These are phyloP conservation scores for Scaptomyza graminum DNA, from an alignment of 1,140 invertebrate species.

Conservation along the genomic window DNA sequence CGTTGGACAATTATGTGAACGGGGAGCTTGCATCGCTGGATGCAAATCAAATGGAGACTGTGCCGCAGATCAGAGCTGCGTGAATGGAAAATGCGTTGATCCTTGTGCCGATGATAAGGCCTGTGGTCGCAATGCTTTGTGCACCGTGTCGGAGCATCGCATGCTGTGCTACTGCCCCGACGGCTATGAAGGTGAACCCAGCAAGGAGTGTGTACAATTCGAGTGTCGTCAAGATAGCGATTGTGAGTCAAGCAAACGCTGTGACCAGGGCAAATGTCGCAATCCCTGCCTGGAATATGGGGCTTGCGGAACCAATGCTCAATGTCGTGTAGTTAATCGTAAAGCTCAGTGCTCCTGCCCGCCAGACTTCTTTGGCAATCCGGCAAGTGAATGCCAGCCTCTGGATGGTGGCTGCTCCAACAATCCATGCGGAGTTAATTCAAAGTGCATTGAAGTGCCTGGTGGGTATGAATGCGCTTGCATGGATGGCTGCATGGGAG, in stretches of 20 bases:
- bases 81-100: constrained; percentile 90
- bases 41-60: constrained; percentile 93
- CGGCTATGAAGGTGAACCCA: constrained; percentile 91
- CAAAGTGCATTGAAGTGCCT: constrained; percentile 90
- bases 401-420: constrained; percentile 88
- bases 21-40: constrained; percentile 88
- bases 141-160: constrained; percentile 89
- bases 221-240: constrained; percentile 91
- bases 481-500: constrained; percentile 90
- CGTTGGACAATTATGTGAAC: constrained; percentile 86
- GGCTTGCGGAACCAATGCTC: constrained; percentile 92
- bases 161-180: constrained; percentile 94
- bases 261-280: constrained; percentile 89
- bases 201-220: constrained; percentile 88
- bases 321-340: constrained; percentile 91
- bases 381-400: constrained; percentile 89
- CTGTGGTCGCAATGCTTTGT: constrained; percentile 91
- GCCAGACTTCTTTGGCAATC: constrained; percentile 93
- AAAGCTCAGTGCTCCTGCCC: constrained; percentile 93
- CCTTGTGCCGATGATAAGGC: constrained; percentile 88
- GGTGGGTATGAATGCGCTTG: constrained; percentile 92
- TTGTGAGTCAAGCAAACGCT: constrained; percentile 91
- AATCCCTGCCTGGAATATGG: constrained; percentile 92
- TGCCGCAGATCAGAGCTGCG: constrained; percentile 89
- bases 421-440: constrained; percentile 93